Conservation (phyloP, 2,888 invertebrate species). For the Petrophora chlorosata region DNA sequence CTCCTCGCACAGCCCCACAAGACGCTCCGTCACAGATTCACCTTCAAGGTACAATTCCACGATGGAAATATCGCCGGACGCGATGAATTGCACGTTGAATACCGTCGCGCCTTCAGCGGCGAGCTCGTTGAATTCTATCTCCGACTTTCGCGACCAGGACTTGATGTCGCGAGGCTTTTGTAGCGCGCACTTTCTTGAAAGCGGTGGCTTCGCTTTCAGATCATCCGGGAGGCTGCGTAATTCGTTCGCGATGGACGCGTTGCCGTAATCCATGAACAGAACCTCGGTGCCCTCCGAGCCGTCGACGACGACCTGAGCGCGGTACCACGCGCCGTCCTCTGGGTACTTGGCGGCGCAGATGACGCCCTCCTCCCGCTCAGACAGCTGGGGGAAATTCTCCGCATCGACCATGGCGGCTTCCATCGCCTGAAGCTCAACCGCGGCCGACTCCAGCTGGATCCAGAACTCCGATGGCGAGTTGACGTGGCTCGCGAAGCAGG, state of each 20-base stretch:
- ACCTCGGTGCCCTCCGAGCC: slow-evolving; percentile 84
- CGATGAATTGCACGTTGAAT: slow-evolving; percentile 87
- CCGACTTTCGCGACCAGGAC: slow-evolving; percentile 87
- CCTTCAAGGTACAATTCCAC: slow-evolving; percentile 86
- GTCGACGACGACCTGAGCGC: slow-evolving; percentile 85
- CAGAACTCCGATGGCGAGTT: slow-evolving; percentile 91
- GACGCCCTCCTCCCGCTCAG: slow-evolving; percentile 73
- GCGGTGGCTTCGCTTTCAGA: slow-evolving; percentile 81
- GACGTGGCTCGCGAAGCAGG: slow-evolving; percentile 89
- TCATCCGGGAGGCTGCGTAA: slow-evolving; percentile 84
- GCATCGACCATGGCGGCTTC: slow-evolving; percentile 82
- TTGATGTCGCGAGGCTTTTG: slow-evolving; percentile 82
- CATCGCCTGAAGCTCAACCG: slow-evolving; percentile 82
- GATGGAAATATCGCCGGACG: slow-evolving; percentile 86
- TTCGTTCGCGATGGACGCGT: slow-evolving; percentile 83
- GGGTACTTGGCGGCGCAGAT: slow-evolving; percentile 87
- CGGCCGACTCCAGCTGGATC: slow-evolving; percentile 88
- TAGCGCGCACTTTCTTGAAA: slow-evolving; percentile 85
- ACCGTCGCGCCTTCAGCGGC: slow-evolving; percentile 88
- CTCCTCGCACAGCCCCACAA: slow-evolving; percentile 81
- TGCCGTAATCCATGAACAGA: slow-evolving; percentile 88
- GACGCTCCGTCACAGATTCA: slow-evolving; percentile 85
- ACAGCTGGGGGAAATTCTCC: slow-evolving; percentile 78
- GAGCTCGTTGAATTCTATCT: slow-evolving; percentile 86
- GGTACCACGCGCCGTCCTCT: slow-evolving; percentile 87